Evolutionary conservation across 2,888 invertebrate genomes (phyloP).

Genomic region (Agriopis aurantiaria): DNA sequence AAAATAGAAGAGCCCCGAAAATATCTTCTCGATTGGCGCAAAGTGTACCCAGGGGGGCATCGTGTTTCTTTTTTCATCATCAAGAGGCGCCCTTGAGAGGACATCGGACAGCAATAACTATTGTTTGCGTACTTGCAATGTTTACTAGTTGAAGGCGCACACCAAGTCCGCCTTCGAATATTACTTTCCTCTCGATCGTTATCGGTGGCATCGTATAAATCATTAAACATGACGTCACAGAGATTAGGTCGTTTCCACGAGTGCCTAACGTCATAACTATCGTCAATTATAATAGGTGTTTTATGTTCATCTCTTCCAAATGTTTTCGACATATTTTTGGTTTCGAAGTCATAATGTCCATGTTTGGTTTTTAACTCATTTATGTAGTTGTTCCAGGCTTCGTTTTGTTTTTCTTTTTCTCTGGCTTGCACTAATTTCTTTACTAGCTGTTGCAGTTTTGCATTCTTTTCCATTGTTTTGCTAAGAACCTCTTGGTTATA

Average conservation of each 20-base stretch:
- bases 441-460: conserved; percentile 60
- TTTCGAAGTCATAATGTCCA: conserved; percentile 15
- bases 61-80: conserved; percentile 48
- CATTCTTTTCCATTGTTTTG: conserved; percentile 64
- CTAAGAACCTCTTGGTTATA: conserved; percentile 60
- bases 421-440: conserved; percentile 58
- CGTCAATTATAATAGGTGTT: conserved; percentile 47
- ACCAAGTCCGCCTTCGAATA: background rate
- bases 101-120: conserved; percentile 59
- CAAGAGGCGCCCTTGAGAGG: conserved; percentile 58
- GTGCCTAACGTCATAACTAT: conserved; percentile 49
- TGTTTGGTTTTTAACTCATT: conserved; percentile 68
- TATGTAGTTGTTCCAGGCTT: conserved; percentile 72
- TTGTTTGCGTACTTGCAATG: conserved; percentile 45
- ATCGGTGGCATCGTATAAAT: conserved; percentile 49
- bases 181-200: conserved; percentile 4
- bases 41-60: conserved; percentile 11
- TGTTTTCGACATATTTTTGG: conserved; percentile 10
- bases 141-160: conserved; percentile 2
- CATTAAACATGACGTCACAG: conserved; percentile 54
- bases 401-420: conserved; percentile 63
- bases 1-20: conserved; percentile 42
- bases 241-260: conserved; percentile 47
- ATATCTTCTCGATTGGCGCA: conserved; percentile 35
- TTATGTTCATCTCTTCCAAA: conserved; percentile 31